Percentiles rank a stretch among this genome's conserved stretches.
These are phyloP conservation scores for Forbesichthys agassizii DNA, from an alignment of 2,113 vertebrate species.

Conservation along the genomic window DNA sequence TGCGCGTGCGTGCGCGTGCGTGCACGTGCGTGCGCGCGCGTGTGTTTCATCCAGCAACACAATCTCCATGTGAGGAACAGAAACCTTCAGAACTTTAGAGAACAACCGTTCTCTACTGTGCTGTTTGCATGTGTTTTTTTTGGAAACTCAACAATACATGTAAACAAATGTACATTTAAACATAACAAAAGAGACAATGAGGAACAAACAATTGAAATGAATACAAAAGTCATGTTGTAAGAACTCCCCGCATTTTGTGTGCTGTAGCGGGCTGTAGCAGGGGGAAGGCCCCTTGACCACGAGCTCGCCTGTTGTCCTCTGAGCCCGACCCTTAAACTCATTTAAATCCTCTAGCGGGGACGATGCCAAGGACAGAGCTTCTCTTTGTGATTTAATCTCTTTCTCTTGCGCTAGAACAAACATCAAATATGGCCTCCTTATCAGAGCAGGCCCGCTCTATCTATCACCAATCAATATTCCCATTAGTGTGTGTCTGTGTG, in stretches of 20 bases:
- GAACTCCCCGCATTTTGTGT: neutral
- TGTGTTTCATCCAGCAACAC: neutral
- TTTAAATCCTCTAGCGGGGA: slow-evolving; percentile 59
- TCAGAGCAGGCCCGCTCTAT: slow-evolving; percentile 59
- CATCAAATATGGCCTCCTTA: slow-evolving; percentile 74
- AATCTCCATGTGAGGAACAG: too few relatives aligned
- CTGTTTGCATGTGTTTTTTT: too few relatives aligned
- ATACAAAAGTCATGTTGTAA: slow-evolving; percentile 29
- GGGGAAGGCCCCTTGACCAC: slow-evolving; percentile 53
- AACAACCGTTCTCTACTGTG: too few relatives aligned
- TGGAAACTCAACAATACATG: too few relatives aligned
- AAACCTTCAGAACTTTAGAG: too few relatives aligned
- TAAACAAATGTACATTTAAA: too few relatives aligned
- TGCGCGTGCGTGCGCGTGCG: neutral
- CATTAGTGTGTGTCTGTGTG: slow-evolving; percentile 35
- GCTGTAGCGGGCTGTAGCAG: slow-evolving; percentile 57
- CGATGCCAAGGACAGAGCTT: slow-evolving; percentile 68
- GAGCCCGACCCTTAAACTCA: slow-evolving; percentile 64
- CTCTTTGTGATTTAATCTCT: slow-evolving; percentile 75
- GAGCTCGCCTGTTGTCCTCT: slow-evolving; percentile 61
- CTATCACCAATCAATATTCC: slow-evolving; percentile 70
- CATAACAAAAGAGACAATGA: too few relatives aligned
- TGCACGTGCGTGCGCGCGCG: neutral
- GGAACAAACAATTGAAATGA: slow-evolving; percentile 13
- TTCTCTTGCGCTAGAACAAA: slow-evolving; percentile 55